Percentiles rank a stretch among this genome's conserved stretches.
Conservation (phyloP, 2,113 vertebrate species). For the Ciconia stormi region DNA sequence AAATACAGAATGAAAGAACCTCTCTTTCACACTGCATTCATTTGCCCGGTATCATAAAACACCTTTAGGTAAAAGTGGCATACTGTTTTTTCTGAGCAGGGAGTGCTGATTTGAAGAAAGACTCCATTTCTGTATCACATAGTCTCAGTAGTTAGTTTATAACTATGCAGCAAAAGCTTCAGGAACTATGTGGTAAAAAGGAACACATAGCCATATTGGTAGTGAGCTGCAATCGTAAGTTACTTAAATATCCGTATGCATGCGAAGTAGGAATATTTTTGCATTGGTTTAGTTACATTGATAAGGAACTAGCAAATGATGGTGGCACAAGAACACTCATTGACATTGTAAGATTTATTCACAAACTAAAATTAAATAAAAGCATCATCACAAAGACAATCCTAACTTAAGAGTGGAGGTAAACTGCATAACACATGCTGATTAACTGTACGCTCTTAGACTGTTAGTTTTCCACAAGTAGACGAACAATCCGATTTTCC, state of each 20-base stretch:
- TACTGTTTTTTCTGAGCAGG: background rate
- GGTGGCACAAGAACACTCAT: background rate
- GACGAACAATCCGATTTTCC: background rate
- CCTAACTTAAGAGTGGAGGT: background rate
- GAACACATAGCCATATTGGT: background rate
- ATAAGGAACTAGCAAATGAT: background rate
- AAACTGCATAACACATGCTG: background rate
- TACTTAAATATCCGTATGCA: accelerated
- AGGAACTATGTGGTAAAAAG: background rate
- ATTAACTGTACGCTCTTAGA: background rate
- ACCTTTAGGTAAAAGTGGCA: background rate
- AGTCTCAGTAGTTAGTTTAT: background rate
- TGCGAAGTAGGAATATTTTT: background rate
- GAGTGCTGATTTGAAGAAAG: background rate
- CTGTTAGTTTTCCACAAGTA: background rate
- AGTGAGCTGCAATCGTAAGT: background rate
- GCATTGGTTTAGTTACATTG: background rate
- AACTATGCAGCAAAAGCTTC: background rate
- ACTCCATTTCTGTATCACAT: background rate
- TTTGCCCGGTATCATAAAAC: background rate
- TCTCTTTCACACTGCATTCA: background rate
- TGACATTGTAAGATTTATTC: background rate
- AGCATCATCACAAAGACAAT: background rate
- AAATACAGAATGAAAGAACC: background rate
- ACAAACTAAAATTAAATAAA: background rate